Evolutionary conservation across 2,888 invertebrate species (phyloP).

Genomic region (Lasioglossum leucozonium): DNA sequence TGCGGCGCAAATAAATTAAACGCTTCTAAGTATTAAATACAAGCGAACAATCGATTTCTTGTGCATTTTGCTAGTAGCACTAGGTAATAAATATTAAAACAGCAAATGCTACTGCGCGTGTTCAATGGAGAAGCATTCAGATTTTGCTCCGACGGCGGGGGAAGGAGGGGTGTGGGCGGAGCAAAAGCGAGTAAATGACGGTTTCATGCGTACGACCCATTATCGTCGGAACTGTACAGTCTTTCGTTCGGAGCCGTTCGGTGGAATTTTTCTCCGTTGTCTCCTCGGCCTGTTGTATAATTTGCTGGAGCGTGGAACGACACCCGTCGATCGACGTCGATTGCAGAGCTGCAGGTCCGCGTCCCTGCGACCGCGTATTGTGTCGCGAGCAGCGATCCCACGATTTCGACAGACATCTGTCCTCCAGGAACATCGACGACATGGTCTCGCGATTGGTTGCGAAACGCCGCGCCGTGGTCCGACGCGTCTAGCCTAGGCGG

Average conservation of each 20-base stretch:
- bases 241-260: neutral
- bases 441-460: conserved; percentile 50
- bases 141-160: neutral
- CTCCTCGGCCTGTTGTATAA: neutral
- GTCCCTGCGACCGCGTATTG: conserved; percentile 45
- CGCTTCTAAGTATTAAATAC: too few species aligned
- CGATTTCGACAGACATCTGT: conserved; percentile 59
- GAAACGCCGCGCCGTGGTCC: conserved; percentile 55
- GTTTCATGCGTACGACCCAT: neutral
- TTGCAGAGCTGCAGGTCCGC: conserved; percentile 23
- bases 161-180: too few species aligned
- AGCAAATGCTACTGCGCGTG: too few species aligned
- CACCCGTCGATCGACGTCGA: conserved; percentile 38
- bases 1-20: neutral
- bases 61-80: too few species aligned
- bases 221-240: neutral
- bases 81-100: too few species aligned
- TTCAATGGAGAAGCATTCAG: too few species aligned
- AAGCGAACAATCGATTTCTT: too few species aligned
- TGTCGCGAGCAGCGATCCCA: conserved; percentile 43
- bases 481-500: conserved; percentile 53
- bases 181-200: neutral
- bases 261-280: neutral
- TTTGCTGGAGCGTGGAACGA: conserved; percentile 4
- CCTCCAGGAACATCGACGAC: conserved; percentile 50